phyloP scores from a whole-genome alignment of 2,797 vertebrate genomes.

The Megaceryle alcyon region DNA sequence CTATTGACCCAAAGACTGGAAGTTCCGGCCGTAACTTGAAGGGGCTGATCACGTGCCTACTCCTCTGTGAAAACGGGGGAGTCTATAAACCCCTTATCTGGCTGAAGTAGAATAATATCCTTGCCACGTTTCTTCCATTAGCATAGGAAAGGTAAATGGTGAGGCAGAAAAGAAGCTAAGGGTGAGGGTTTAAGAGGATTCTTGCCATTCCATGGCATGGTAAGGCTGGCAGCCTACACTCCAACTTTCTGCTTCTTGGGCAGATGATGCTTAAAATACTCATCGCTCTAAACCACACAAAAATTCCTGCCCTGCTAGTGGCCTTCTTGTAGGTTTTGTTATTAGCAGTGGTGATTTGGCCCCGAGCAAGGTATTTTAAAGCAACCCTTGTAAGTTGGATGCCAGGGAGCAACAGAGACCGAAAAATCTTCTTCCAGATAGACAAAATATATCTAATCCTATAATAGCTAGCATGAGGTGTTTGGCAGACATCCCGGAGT shows the following conservation, averaged over 20 bases:
- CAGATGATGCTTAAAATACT: background rate
- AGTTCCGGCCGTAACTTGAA: background rate
- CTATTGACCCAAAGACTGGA: slow-evolving; percentile 32
- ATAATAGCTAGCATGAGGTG: slow-evolving; percentile 43
- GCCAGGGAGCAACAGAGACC: slow-evolving; percentile 32
- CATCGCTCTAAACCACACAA: background rate
- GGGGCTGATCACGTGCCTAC: background rate
- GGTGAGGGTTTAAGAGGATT: background rate
- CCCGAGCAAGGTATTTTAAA: slow-evolving; percentile 39
- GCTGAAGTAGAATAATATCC: background rate
- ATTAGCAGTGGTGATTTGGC: slow-evolving; percentile 45
- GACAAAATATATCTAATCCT: slow-evolving; percentile 63
- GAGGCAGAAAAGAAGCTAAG: background rate
- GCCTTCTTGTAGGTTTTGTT: slow-evolving; percentile 40
- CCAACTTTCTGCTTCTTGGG: background rate
- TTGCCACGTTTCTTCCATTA: background rate
- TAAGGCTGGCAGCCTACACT: background rate
- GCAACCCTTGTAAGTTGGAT: slow-evolving; percentile 44
- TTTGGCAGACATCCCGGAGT: slow-evolving; percentile 53
- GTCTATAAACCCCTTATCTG: background rate
- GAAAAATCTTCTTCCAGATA: slow-evolving; percentile 44
- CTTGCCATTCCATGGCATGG: background rate
- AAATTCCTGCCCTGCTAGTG: slow-evolving; percentile 15
- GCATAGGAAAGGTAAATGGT: background rate
- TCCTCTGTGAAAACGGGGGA: background rate